Evolutionary conservation across 2,888 invertebrate species (phyloP), one percentile per base, ranked within the genome.

Genomic region (Trypoxylon attenuatum): DNA sequence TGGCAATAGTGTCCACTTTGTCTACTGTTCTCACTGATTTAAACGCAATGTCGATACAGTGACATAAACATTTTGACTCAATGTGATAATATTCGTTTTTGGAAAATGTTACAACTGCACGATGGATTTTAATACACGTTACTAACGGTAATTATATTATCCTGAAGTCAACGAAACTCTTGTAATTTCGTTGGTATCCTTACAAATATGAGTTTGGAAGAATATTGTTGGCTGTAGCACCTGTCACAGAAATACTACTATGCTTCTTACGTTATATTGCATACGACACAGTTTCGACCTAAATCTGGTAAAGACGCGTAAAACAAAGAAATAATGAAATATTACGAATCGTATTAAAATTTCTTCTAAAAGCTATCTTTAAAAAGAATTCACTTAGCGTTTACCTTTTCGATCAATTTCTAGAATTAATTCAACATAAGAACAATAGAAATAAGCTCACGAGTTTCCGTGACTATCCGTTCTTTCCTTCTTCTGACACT

Each of bases 401-500:
- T 33, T 33, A 4, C 10, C 25, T 25, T 33, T 33, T 33, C n/a
- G n/a, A n/a, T n/a, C 8, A 33, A 10, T 33, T 33, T 33, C 33
- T 2, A 33, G 10, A 33, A 33, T 33, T 10, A 33, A 0, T 13
- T 5, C 33, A 13, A 33, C 3, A 13, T 8, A 33, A 33, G 10
- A 33, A 6, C n/a, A 33, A 10, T 2, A 33, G 33, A 33, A n/a
- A 33, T 10, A 33, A 8, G 4, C 10, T n/a, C n/a, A n/a, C 5
- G 8, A 33, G 33, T 33, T 25, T 33, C 13, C 23, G 13, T 22
- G 13, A 15, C 23, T n/a, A 0, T 22, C 2, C 10, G 22, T 29
- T 23, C 42, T 19, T 41, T 21, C 29, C 39, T 52, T 57, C 42
- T 46, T 16, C 19, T 27, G 16, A 15, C 42, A 47, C 45, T 15